Evolutionary conservation across 2,888 invertebrate genomes (phyloP).

Genomic region (Brachyptera putata): DNA sequence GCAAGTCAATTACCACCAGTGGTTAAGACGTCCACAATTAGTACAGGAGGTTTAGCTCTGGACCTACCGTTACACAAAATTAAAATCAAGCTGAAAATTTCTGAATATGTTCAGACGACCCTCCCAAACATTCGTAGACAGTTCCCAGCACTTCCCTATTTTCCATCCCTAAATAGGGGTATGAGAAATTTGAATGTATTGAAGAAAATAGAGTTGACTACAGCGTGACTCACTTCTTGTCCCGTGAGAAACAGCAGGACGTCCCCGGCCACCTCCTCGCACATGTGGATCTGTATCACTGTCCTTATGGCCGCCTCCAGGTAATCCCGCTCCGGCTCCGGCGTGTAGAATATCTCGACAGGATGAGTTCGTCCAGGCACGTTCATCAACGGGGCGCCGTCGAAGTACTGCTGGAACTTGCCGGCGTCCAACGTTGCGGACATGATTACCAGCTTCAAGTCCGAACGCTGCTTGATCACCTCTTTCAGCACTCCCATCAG

Average conservation of each 20-base stretch:
- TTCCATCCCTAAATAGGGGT: too few relatives aligned
- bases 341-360: constrained; percentile 98
- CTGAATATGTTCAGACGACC: too few relatives aligned
- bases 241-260: constrained; percentile 85
- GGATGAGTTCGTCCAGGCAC: constrained; percentile 96
- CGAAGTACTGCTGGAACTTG: constrained; percentile 97
- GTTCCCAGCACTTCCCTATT: too few relatives aligned
- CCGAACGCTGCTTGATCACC: constrained; percentile 85
- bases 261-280: constrained; percentile 89
- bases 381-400: constrained; percentile 96
- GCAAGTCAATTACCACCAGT: too few relatives aligned
- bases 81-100: too few relatives aligned
- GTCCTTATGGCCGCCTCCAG: constrained; percentile 97
- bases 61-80: too few relatives aligned
- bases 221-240: constrained; percentile 62
- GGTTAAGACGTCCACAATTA: too few relatives aligned
- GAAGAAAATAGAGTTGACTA: too few relatives aligned
- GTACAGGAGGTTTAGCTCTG: too few relatives aligned
- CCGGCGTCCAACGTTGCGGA: constrained; percentile 98
- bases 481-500: constrained; percentile 98
- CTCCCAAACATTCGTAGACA: too few relatives aligned
- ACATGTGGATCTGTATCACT: constrained; percentile 95
- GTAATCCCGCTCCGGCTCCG: constrained; percentile 96
- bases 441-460: constrained; percentile 98
- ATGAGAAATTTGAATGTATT: too few relatives aligned